Base-by-base conservation (phyloP, 2,888 invertebrate species). In the Halocaridina rubra region DNA sequence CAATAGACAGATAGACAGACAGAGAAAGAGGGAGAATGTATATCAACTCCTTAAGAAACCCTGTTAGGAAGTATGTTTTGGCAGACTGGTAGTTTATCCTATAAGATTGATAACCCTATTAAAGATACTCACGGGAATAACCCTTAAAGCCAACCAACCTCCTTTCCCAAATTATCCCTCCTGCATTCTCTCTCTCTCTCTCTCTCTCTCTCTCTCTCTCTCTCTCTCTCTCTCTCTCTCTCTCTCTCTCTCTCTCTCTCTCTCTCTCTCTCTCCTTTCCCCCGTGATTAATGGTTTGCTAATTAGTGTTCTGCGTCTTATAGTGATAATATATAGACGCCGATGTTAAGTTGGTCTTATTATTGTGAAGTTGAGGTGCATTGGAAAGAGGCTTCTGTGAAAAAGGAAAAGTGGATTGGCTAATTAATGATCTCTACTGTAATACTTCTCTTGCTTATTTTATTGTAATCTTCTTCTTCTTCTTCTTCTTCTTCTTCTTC, bases 161-260 rank as follows among this genome's bases (percentile, higher is more conserved):
- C 10, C 53, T 5, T 16, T 0, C n/a, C n/a, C n/a, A n/a, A n/a
- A n/a, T 53, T n/a, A 53, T 19, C 16, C 46, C 46, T 46, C 46
- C 46, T 10, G 46, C 46, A 13, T 13, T 29, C n/a, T 29, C 10
- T 24, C n/a, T 16, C 57, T 76, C 24, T 57, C 64, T 27, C 64
- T 33, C 77, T 76, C 59, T 30, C 76, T 76, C 76, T 59, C 59
- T 59, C 76, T 59, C 30, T 59, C 76, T 59, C 76, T 59, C 59
- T 59, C 76, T 76, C 76, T 59, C 76, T 53, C 53, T 30, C 29
- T 29, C 69, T 69, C 29, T 7, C 69, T 69, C 69, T 29, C 69
- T 29, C 69, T 29, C 69, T 10, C 30, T 69, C 30, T 29, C 69
- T 69, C 69, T 29, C 69, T 69, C 30, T 29, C 69, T 29, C 69